Evolutionary conservation across 1,140 invertebrate species (phyloP).

Genomic region (Diabrotica virgifera): DNA sequence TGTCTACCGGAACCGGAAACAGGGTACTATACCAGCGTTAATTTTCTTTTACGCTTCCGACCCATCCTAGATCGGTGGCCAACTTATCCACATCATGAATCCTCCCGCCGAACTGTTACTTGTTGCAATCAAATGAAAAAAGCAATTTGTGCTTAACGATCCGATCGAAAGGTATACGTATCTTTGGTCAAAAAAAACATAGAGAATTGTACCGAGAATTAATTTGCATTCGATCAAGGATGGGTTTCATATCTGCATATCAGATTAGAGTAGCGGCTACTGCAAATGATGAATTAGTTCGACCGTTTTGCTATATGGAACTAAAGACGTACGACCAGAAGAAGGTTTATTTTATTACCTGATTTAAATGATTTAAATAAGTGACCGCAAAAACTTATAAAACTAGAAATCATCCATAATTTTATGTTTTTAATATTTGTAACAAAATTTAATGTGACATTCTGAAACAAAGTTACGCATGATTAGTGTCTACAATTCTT

Average conservation of each 20-base stretch:
- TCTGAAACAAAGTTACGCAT: too few relatives aligned
- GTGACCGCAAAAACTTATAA: too few relatives aligned
- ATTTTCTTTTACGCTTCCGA: slow-evolving; percentile 31
- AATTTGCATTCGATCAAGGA: slow-evolving; percentile 9
- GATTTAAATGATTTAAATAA: too few relatives aligned
- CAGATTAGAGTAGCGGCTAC: background rate
- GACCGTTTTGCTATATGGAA: too few relatives aligned
- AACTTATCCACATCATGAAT: slow-evolving; percentile 32
- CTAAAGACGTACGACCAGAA: too few relatives aligned
- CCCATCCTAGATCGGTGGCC: slow-evolving; percentile 34
- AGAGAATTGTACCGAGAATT: slow-evolving; percentile 5
- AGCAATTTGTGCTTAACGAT: slow-evolving; percentile 22
- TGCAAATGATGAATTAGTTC: background rate
- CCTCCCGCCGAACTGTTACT: slow-evolving; percentile 13
- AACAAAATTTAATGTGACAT: too few relatives aligned
- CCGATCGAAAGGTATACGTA: slow-evolving; percentile 15
- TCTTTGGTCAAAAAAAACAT: slow-evolving; percentile 13
- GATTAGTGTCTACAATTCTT: too few relatives aligned
- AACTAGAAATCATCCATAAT: too few relatives aligned
- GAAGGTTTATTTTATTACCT: too few relatives aligned
- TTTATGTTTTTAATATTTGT: too few relatives aligned
- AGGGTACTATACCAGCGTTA: slow-evolving; percentile 43
- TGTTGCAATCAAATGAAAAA: slow-evolving; percentile 21
- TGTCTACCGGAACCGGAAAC: slow-evolving; percentile 45
- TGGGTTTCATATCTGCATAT: background rate